Evolutionary conservation across 2,888 invertebrate species (phyloP), one percentile per base, ranked within the genome.

Genomic region (Acleris emargana): DNA sequence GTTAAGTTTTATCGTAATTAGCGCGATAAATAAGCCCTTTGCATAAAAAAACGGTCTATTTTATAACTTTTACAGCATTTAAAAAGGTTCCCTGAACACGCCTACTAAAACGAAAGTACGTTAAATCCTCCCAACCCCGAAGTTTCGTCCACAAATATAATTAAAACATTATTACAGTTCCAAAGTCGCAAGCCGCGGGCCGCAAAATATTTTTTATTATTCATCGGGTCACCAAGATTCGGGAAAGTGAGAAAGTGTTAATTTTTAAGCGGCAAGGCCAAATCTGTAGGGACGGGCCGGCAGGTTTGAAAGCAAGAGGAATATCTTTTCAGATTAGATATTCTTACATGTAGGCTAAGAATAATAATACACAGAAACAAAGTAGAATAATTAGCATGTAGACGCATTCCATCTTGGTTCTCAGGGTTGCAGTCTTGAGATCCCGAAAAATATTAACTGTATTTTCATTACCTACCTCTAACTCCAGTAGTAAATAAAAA

Each of bases 181-280:
- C 66, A 71, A 77, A 78, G 78, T 77, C 79, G 76, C 76, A 77
- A 76, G 74, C 81, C 73, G 71, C 70, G 76, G 73, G 71, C 69
- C 71, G 69, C 75, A 74, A 71, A 75, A 72, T 73, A 72, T 75
- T 78, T 63, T 87, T 80, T 80, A 88, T 84, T 85, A 89, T 87
- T 88, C 83, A 89, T 73, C 72, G 73, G 74, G 72, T 70, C 76
- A 70, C 73, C 78, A 80, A 82, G 84, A 86, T 85, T 82, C 79
- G 63, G 71, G 71, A 71, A 75, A 80, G 76, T 67, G 76, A 69
- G 80, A 76, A 85, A 86, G 84, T 87, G 87, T 88, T 87, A 87
- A 88, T 87, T 88, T 88, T 88, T 87, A 84, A 88, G 76, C 75
- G 78, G 69, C 75, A 72, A 73, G 80, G 81, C 81, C 79, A 83